Percentiles rank a stretch among this genome's conserved stretches.
phyloP scores from a whole-genome alignment of 2,113 vertebrate genomes.

The Petroica traversi region DNA sequence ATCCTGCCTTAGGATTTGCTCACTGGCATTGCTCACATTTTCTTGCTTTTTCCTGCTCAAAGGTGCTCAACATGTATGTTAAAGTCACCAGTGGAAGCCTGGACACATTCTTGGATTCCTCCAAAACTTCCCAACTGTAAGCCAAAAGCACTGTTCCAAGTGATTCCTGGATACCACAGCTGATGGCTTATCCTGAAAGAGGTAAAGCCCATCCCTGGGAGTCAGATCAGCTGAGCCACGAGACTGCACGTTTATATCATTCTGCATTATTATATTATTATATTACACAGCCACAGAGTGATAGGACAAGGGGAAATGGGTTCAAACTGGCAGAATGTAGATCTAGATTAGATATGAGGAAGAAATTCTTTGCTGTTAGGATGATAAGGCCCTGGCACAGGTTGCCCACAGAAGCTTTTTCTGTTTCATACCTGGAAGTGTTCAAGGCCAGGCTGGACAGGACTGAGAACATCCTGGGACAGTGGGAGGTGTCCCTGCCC shows the following conservation, averaged over 20 bases:
- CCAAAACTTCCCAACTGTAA: neutral
- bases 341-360: neutral
- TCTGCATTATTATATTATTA: too few species aligned
- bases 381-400: neutral
- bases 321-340: neutral
- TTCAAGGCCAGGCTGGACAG: neutral
- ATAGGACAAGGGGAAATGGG: neutral
- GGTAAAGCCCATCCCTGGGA: neutral
- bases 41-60: neutral
- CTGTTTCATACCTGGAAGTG: neutral
- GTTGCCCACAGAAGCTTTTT: neutral
- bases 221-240: neutral
- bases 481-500: neutral
- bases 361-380: neutral
- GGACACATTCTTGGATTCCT: neutral
- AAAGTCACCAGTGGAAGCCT: neutral
- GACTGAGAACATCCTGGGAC: neutral
- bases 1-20: neutral
- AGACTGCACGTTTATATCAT: accelerated
- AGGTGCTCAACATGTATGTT: accelerated
- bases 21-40: neutral
- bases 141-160: neutral
- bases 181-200: neutral
- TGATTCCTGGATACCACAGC: neutral
- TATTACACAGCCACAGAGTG: neutral